Evolutionary conservation across 2,797 vertebrate species (phyloP).

Genomic region (Crocidura indochinensis): DNA sequence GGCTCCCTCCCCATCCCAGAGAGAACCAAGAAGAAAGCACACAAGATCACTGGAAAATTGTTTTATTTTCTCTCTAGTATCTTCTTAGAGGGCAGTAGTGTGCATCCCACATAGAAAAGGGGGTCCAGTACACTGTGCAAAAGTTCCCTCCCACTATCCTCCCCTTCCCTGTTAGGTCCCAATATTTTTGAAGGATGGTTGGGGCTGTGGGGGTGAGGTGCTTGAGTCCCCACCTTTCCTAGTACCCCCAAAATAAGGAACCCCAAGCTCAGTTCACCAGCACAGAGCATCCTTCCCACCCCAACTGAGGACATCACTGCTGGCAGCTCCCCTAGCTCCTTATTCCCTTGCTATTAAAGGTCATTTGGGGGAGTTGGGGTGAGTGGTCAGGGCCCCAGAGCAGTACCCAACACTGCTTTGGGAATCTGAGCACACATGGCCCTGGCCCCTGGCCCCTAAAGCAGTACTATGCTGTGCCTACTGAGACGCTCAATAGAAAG

Average conservation of each 20-base stretch:
- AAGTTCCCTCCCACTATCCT: rapidly evolving
- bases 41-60: slow-evolving; percentile 77
- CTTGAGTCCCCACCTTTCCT: too few relatives aligned
- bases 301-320: too few relatives aligned
- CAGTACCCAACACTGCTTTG: too few relatives aligned
- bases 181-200: too few relatives aligned
- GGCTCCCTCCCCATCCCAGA: slow-evolving; percentile 17
- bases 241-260: too few relatives aligned
- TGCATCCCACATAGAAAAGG: slow-evolving; percentile 28
- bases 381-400: too few relatives aligned
- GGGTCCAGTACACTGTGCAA: slow-evolving; percentile 1
- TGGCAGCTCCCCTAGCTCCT: too few relatives aligned
- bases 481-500: neutral
- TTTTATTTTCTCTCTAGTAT: slow-evolving; percentile 26
- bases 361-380: too few relatives aligned
- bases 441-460: neutral
- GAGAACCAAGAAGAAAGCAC: slow-evolving; percentile 49
- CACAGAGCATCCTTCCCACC: too few relatives aligned
- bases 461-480: neutral
- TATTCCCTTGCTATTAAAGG: too few relatives aligned
- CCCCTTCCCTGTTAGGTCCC: neutral
- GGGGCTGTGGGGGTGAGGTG: too few relatives aligned
- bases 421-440: neutral
- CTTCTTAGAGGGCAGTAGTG: neutral
- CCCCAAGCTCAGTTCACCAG: too few relatives aligned